A percentile compares a stretch with the other conserved stretches of the same genome.
Evolutionary conservation across 2,113 vertebrate genomes (phyloP).

Genomic region (Morone chrysops): DNA sequence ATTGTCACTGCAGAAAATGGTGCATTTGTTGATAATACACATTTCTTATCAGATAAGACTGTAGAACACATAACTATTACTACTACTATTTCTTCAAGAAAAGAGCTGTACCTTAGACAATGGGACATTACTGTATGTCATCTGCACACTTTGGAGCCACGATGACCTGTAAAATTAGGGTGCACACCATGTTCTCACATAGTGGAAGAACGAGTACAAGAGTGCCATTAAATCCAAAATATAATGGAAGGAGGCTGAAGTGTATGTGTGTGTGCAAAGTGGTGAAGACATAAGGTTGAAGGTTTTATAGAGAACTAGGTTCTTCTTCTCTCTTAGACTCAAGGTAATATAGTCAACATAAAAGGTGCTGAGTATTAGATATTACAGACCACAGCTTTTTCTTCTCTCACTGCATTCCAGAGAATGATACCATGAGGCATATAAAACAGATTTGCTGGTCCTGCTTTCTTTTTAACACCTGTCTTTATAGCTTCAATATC

Average conservation of each 20-base stretch:
- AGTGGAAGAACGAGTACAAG: background rate
- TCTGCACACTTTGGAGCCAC: background rate
- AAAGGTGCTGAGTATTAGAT: slow-evolving; percentile 46
- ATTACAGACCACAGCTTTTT: slow-evolving; percentile 45
- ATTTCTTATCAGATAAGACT: background rate
- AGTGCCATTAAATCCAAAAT: background rate
- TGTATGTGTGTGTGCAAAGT: slow-evolving; percentile 13
- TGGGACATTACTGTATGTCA: background rate
- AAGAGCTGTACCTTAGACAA: background rate
- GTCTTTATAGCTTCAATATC: slow-evolving; percentile 77
- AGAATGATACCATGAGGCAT: slow-evolving; percentile 64
- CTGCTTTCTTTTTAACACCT: slow-evolving; percentile 76
- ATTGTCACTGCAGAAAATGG: slow-evolving; percentile 1
- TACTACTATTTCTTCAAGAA: background rate
- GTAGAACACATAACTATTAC: background rate
- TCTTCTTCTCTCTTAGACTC: slow-evolving; percentile 20
- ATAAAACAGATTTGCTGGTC: slow-evolving; percentile 69
- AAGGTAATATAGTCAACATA: slow-evolving; percentile 6
- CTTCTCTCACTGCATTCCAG: slow-evolving; percentile 52
- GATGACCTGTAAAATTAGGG: background rate
- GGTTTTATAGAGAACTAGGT: slow-evolving; percentile 29
- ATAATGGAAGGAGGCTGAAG: slow-evolving; percentile 20
- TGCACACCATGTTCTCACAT: background rate
- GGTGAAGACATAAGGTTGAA: slow-evolving; percentile 44
- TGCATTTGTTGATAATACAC: slow-evolving; percentile 25